Evolutionary conservation across 2,797 vertebrate genomes (phyloP), one percentile per base, ranked within the genome.

Genomic region (Linurgus olivaceus): DNA sequence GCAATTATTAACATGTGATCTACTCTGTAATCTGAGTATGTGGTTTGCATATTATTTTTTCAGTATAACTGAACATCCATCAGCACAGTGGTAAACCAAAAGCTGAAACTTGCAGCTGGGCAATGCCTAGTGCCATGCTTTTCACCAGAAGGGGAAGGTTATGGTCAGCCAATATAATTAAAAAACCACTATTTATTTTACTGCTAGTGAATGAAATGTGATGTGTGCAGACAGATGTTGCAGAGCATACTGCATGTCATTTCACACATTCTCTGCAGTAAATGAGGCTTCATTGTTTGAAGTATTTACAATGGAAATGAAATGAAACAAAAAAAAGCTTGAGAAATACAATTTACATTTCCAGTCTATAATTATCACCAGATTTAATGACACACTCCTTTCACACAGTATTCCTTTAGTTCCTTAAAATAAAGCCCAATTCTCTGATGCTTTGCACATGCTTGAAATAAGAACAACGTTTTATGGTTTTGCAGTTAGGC

Each of bases 271-370:
- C 93, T 86, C 88, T 88, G 55, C 28, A 85, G 82, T 86, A 91
- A 93, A 88, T 83, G 86, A 52, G 80, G 79, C 76, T 94, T 94
- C 90, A 73, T 55, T 83, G 48, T 80, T 59, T 87, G 57, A 90
- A 93, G n/a, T 31, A 88, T 79, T 95, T 91, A 96, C 65, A 92
- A 86, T 93, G 81, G 83, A 96, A 97, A 91, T 90, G 19, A 92
- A 96, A 93, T 84, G 24, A 57, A 90, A 42, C 17, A 91, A 37
- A 37, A 67, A 90, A 91, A 63, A 67, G n/a, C 55, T 88, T 71
- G 93, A 82, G 75, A 96, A 96, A 96, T 75, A 86, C 31, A 93
- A 89, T 96, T 97, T 95, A 74, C 40, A 83, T 92, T 94, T 86
- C 85, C 67, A 82, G 35, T 75, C 51, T 79, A 62, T 77, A 86